Evolutionary conservation across 2,888 invertebrate genomes (phyloP).

Genomic region (Tridacna crocea): DNA sequence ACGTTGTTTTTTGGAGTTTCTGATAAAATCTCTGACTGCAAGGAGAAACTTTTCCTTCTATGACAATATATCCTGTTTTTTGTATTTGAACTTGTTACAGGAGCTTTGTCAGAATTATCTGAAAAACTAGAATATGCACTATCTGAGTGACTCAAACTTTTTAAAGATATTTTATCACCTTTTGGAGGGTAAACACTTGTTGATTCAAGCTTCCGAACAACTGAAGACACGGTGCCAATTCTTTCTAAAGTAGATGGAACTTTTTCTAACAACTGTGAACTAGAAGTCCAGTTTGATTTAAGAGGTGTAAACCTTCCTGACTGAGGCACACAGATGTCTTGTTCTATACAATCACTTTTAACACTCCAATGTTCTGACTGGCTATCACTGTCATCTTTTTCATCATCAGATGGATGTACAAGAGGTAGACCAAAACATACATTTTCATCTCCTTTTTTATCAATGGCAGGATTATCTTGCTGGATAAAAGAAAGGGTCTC

Average conservation of each 20-base stretch:
- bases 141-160: slow-evolving; percentile 71
- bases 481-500: slow-evolving; percentile 65
- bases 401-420: slow-evolving; percentile 67
- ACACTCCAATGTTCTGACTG: slow-evolving; percentile 64
- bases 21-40: slow-evolving; percentile 41
- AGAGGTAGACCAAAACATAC: slow-evolving; percentile 71
- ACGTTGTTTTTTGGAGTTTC: slow-evolving; percentile 45
- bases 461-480: slow-evolving; percentile 57
- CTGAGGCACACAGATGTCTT: slow-evolving; percentile 26
- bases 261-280: slow-evolving; percentile 1
- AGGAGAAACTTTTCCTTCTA: slow-evolving; percentile 34
- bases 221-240: slow-evolving; percentile 50
- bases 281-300: background rate
- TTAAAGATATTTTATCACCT: slow-evolving; percentile 64
- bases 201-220: slow-evolving; percentile 44
- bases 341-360: slow-evolving; percentile 53
- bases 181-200: slow-evolving; percentile 38
- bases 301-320: slow-evolving; percentile 36
- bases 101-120: slow-evolving; percentile 68
- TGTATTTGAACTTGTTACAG: slow-evolving; percentile 37
- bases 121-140: slow-evolving; percentile 78
- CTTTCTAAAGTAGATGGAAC: slow-evolving; percentile 39
- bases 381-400: slow-evolving; percentile 55
- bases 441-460: slow-evolving; percentile 59
- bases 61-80: slow-evolving; percentile 46